phyloP scores from a whole-genome alignment of 2,113 vertebrate species.

The Fulmarus glacialis region DNA sequence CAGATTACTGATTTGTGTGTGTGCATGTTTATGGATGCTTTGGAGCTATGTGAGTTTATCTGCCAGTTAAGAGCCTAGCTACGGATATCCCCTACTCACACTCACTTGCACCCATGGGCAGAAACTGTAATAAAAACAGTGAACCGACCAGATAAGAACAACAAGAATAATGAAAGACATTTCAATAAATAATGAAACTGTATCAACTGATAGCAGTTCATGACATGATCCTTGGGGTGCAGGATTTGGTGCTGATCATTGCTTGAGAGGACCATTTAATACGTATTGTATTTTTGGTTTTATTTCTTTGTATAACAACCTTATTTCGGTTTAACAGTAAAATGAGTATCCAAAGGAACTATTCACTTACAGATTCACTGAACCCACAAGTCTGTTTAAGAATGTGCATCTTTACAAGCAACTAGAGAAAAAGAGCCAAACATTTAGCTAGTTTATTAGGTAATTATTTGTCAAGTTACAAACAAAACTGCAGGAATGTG shows the following conservation, averaged over 20 bases:
- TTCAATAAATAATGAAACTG: background rate
- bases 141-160: background rate
- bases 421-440: background rate
- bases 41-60: background rate
- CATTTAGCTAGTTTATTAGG: background rate
- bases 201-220: background rate
- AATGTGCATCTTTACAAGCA: background rate
- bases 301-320: background rate
- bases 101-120: background rate
- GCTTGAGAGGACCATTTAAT: background rate
- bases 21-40: background rate
- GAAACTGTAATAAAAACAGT: background rate
- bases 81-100: background rate
- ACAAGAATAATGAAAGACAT: background rate
- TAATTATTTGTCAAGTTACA: background rate
- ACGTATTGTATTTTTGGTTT: background rate
- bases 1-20: background rate
- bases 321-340: background rate
- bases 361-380: background rate
- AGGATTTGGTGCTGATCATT: background rate
- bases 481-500: background rate
- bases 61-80: background rate
- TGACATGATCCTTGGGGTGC: background rate
- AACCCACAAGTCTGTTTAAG: background rate
- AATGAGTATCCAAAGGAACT: background rate